These are phyloP conservation scores for Phlogophora meticulosa DNA, from an alignment of 2,888 invertebrate genomes.

Conservation along the genomic window DNA sequence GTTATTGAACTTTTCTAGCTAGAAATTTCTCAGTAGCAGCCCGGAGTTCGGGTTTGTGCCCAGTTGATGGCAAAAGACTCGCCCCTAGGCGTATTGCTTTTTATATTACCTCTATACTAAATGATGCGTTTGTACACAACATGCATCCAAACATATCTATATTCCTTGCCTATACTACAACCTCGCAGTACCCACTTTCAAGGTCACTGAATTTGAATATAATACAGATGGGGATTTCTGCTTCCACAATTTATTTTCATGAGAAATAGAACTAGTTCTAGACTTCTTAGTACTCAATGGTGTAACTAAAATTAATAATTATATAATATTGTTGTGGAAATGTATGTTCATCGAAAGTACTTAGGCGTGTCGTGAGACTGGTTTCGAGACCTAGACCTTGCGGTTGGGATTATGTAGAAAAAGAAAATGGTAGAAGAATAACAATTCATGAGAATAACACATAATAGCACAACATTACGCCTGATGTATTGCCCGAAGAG, in stretches of 20 bases:
- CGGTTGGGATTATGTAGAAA: conserved; percentile 7
- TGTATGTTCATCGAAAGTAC: conserved; percentile 28
- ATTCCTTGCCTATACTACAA: conserved; percentile 45
- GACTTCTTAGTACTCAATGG: conserved; percentile 28
- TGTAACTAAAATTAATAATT: conserved; percentile 53
- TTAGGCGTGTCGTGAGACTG: conserved; percentile 29
- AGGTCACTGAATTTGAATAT: conserved; percentile 60
- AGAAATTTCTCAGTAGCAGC: too few relatives aligned
- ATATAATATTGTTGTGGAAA: conserved; percentile 42
- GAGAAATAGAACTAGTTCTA: conserved; percentile 47
- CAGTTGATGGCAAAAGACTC: too few relatives aligned
- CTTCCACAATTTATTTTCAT: conserved; percentile 57
- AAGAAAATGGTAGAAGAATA: too few relatives aligned
- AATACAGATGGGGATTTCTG: conserved; percentile 69
- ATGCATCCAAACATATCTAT: too few relatives aligned
- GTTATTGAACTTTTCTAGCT: too few relatives aligned
- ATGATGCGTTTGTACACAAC: too few relatives aligned
- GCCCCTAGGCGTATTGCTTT: too few relatives aligned
- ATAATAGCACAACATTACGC: too few relatives aligned
- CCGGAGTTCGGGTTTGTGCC: too few relatives aligned
- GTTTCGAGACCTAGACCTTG: conserved; percentile 32
- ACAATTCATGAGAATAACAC: too few relatives aligned
- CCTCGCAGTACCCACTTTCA: conserved; percentile 29
- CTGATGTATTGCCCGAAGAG: too few relatives aligned
- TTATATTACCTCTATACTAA: too few relatives aligned